Percentiles rank a stretch among this genome's conserved stretches.
Conservation (phyloP, 1,140 invertebrate genomes). For the Zaprionus lachaisei region DNA sequence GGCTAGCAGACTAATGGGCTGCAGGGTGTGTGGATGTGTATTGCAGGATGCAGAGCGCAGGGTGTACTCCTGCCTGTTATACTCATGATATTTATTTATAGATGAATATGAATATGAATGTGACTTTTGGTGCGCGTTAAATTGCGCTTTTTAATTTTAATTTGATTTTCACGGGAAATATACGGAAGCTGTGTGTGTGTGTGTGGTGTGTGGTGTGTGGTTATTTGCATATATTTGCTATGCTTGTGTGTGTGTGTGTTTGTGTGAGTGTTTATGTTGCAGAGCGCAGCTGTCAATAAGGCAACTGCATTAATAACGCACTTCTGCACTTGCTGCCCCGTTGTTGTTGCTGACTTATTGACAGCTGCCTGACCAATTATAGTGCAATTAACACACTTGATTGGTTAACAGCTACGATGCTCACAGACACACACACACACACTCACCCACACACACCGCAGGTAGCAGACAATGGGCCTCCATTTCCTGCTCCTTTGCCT, state of each 20-base stretch:
- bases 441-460: not conserved
- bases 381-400: slow-evolving; percentile 81
- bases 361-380: slow-evolving; percentile 78
- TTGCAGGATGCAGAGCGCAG: not conserved
- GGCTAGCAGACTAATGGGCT: not conserved
- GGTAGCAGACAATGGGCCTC: not conserved
- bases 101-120: not conserved
- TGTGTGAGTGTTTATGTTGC: slow-evolving; percentile 24
- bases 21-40: not conserved
- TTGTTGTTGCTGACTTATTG: slow-evolving; percentile 38
- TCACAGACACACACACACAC: slow-evolving; percentile 13
- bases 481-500: not conserved
- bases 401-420: slow-evolving; percentile 58
- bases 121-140: slow-evolving; percentile 16
- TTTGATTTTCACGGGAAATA: not conserved
- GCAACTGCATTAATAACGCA: slow-evolving; percentile 73
- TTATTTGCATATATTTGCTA: not conserved
- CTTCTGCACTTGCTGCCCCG: slow-evolving; percentile 44
- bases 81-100: not conserved
- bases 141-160: slow-evolving; percentile 11
- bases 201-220: not conserved
- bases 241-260: slow-evolving; percentile 6
- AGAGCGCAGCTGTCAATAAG: slow-evolving; percentile 59
- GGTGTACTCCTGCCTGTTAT: not conserved
- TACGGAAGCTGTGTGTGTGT: not conserved